A percentile compares a stretch with the other conserved stretches of the same genome.
Evolutionary conservation across 2,113 vertebrate genomes (phyloP).

Genomic region (Prietella phreatophila): DNA sequence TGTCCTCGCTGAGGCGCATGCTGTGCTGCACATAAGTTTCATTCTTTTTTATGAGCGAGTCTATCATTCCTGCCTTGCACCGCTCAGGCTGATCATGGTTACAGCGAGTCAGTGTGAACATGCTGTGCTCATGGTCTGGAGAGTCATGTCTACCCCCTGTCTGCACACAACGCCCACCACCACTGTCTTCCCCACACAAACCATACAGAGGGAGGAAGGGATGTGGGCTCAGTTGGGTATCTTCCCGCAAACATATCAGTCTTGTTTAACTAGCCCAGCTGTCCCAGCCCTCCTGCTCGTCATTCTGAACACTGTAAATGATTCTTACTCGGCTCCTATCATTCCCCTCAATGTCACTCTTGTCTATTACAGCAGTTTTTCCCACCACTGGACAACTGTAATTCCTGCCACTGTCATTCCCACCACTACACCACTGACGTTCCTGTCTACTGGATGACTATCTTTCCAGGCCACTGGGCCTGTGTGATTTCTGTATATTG

Average conservation of each 20-base stretch:
- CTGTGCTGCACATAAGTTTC: conserved; percentile 61
- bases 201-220: neutral
- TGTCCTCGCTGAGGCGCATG: conserved; percentile 50
- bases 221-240: conserved; percentile 13
- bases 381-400: neutral
- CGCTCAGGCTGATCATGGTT: neutral
- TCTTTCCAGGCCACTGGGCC: neutral
- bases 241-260: conserved; percentile 62
- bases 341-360: conserved; percentile 9
- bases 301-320: neutral
- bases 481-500: neutral
- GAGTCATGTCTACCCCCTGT: neutral
- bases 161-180: neutral
- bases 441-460: neutral
- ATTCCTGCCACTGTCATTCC: conserved; percentile 2
- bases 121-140: neutral
- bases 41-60: conserved; percentile 55
- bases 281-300: conserved; percentile 52
- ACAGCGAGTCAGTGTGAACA: neutral
- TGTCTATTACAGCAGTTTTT: neutral
- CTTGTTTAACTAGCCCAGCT: conserved; percentile 72
- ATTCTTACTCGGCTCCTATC: neutral
- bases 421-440: neutral
- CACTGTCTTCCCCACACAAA: neutral
- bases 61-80: conserved; percentile 57